Base-by-base conservation (phyloP, 2,113 vertebrate species). In the Anoura caudifer region DNA sequence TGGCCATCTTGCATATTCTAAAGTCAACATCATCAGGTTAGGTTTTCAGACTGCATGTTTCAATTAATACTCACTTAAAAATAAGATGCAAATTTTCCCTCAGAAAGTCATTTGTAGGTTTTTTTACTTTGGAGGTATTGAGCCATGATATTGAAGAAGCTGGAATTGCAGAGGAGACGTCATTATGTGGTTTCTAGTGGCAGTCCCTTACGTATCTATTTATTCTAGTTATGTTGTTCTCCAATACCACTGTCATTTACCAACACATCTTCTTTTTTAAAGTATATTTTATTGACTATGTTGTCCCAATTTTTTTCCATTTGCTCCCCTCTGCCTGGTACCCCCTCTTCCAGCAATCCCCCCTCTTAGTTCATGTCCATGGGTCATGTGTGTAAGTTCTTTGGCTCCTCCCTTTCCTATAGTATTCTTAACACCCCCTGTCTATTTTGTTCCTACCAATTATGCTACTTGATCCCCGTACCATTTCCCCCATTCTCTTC, bases 171-270 rank as follows among this genome's bases (percentile, higher is more conserved):
- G 65, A 36, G 52, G 10, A 38, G 54, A 15, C 0, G 2, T 33
- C 43, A 15, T 33, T 45, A 0, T 24, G 28, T 65, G 59, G 38
- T 54, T 45, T 80, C 63, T 13, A 31, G 38, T 2, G 72, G 33
- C 5, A 0, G 28, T 11, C 15, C 41, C 36, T n/a, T 7, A 0
- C 2, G 3, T 52, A 15, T 20, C n/a, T 77, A 6, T 19, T 36
- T 50, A 28, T 38, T 50, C n/a, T 38, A 33, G 33, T 26, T 61
- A 19, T 9, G 19, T 41, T 28, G 47, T 13, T 77, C 41, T 38
- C 31, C 28, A 75, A 28, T 5, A 41, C 4, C 28, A n/a, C 28
- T 31, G 17, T 38, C n/a, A 31, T 28, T 73, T 28, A 41, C 6
- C 14, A 45, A 9, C 45, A 38, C 24, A 9, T 6, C 38, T 47